These are phyloP conservation scores for Apotomis capreana DNA, from an alignment of 2,888 invertebrate genomes.

Conservation along the genomic window DNA sequence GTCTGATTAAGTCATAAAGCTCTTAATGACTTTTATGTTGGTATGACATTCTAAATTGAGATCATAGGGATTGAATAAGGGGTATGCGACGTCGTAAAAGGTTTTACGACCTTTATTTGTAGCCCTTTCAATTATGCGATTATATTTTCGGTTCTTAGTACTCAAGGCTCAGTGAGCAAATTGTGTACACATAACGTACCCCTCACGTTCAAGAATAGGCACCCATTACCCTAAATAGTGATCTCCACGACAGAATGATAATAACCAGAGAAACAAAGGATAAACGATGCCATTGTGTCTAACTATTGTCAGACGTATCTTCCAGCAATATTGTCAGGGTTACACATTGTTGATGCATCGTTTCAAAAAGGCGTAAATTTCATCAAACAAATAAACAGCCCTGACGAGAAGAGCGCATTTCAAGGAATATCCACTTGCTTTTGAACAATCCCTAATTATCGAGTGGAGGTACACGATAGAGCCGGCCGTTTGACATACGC, in stretches of 20 bases:
- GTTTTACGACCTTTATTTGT: constrained; percentile 18
- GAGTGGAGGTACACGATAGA: constrained; percentile 26
- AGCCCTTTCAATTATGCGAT: constrained; percentile 13
- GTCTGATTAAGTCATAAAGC: constrained; percentile 32
- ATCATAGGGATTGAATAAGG: constrained; percentile 22
- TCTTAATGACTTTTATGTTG: constrained; percentile 19
- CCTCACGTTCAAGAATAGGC: not conserved
- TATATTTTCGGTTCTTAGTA: not conserved
- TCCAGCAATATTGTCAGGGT: not conserved
- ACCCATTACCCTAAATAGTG: no score
- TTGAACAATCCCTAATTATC: constrained; percentile 21
- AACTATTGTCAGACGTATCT: not conserved
- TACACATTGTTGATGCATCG: no score
- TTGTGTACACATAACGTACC: not conserved
- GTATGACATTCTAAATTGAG: constrained; percentile 34
- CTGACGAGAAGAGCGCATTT: not conserved
- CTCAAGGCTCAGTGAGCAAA: not conserved
- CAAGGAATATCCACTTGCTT: not conserved
- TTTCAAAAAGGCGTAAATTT: no score
- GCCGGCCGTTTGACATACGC: constrained; percentile 59
- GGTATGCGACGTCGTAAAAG: constrained; percentile 25
- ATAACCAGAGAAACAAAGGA: not conserved
- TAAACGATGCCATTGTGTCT: not conserved
- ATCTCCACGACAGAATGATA: not conserved
- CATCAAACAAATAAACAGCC: not conserved